Evolutionary conservation across 2,113 vertebrate species (phyloP), one percentile per base, ranked within the genome.

Genomic region (Ceyx melanurus): DNA sequence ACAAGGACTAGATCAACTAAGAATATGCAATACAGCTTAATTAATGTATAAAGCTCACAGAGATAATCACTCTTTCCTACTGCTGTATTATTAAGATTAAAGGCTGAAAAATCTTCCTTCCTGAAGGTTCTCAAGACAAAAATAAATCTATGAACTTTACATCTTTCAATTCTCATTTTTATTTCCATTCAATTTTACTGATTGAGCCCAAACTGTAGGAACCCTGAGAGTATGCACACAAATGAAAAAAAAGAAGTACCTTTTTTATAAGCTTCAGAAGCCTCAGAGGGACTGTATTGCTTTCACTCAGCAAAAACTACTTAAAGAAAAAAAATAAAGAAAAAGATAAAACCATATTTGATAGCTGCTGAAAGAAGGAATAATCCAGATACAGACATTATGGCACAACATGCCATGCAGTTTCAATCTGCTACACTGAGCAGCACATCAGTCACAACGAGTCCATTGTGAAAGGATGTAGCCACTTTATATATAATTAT

Each of bases 231-330:
- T 31, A 64, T 84, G 66, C 60, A 80, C 8, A 4, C 31, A 79
- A 82, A 88, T 82, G 90, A 94, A 95, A 97, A 97, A 97, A 96
- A 96, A 88, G 82, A 95, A 97, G 66, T 61, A 53, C 53, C 46
- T 81, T 91, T 87, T 97, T 84, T 77, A 84, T 87, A 82, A 96
- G 76, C 31, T 43, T 88, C 78, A 78, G 75, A 90, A 89, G 75
- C 86, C 83, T 90, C 88, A 92, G 77, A 91, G 74, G 79, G 45
- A 60, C 62, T 87, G 45, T 66, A 66, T 82, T 95, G 66, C 58
- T 92, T 97, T n/a, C n/a, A 75, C 65, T 95, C 72, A 82, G 85
- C 75, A 91, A 82, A 93, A 84, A 45, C 26, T 76, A 46, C 70
- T 70, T 46, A 40, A 77, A 94, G 92, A 91, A 87, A 65, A 31